Percentiles rank a stretch among this genome's conserved stretches.
Evolutionary conservation across 2,113 vertebrate species (phyloP).

Genomic region (Thermophis baileyi): DNA sequence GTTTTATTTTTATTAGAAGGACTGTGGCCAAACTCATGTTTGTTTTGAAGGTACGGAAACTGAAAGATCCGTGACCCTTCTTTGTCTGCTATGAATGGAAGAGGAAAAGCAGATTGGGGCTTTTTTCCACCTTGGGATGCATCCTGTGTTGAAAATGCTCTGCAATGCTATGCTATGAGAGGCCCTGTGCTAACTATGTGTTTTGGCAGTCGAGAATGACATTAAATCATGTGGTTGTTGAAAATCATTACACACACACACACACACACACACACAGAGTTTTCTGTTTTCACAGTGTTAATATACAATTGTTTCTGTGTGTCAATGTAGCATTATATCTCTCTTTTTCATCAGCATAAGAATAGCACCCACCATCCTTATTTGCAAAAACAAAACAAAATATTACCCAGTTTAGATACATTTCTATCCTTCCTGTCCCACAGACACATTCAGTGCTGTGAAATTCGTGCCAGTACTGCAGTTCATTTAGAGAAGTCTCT

Average conservation of each 20-base stretch:
- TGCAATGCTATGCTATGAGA: accelerated
- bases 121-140: background rate
- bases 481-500: background rate
- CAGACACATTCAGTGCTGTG: accelerated
- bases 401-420: background rate
- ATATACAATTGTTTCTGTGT: background rate
- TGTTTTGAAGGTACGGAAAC: background rate
- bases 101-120: background rate
- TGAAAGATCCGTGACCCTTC: background rate
- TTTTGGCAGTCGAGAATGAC: accelerated
- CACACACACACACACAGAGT: too few relatives aligned
- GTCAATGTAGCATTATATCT: background rate
- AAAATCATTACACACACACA: background rate
- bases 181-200: accelerated
- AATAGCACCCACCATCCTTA: background rate
- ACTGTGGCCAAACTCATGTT: background rate
- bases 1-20: background rate
- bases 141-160: background rate
- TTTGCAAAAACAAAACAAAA: background rate
- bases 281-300: background rate
- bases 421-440: background rate
- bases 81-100: background rate
- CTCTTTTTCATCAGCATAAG: background rate
- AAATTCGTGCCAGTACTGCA: background rate
- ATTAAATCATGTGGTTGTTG: background rate